Base-by-base conservation (phyloP, 2,113 vertebrate species). In the Alethe castanea region DNA sequence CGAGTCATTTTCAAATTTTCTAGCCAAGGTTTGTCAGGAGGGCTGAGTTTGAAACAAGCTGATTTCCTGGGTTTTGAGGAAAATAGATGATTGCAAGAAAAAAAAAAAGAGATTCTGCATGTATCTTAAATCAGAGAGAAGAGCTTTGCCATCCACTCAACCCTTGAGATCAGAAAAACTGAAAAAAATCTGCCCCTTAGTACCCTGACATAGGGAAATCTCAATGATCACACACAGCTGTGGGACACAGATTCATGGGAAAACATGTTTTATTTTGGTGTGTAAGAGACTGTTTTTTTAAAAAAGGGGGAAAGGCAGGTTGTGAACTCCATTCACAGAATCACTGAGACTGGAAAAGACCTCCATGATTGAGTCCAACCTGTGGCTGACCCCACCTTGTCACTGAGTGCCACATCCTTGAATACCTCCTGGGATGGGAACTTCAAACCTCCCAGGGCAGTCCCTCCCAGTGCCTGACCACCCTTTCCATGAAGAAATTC, bases 351-450 rank as follows among this genome's bases (percentile, higher is more conserved):
- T 48, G 20, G 6, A 19, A 5, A 40, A 69, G 8, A 11, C 22
- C 40, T 24, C 35, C 10, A 11, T 0, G 1, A 28, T 28, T 0
- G 1, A 53, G 33, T 67, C 53, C 36, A 44, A 11, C 5, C 26
- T 36, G 36, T 67, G 62, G 14, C 53, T 13, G 22, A 23, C 12
- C 23, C 47, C 38, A 53, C 20, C 48, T 64, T 64, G 48, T 71
- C 57, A 14, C 52, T 48, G 20, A 47, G 29, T 40, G 70, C 17
- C 62, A 42, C 14, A 1, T 69, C 48, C 22, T 36, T 62, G 48
- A 17, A 17, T 9, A 42, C 35, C 7, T 77, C 11, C 48, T 28
- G 42, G 22, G 35, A 24, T 70, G 64, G 15, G 12, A 5, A 19
- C 31, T 28, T 31, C 35, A 48, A 4, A 19, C 8, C 10, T 23